Conservation (phyloP, 2,113 vertebrate species). For the Urocitellus parryii region DNA sequence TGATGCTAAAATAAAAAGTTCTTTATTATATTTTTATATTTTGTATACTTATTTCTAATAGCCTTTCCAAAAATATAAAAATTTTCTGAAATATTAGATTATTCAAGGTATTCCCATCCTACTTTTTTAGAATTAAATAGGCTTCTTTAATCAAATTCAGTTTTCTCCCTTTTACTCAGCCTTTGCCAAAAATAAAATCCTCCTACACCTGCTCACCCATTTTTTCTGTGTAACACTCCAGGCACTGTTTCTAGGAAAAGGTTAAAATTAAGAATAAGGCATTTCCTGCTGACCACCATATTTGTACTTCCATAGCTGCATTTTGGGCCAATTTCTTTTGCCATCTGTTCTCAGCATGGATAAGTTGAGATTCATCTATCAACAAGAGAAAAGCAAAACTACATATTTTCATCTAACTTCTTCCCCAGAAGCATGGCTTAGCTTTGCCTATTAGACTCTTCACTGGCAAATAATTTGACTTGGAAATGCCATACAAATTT, state of each 20-base stretch:
- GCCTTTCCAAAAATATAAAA: conserved; percentile 22
- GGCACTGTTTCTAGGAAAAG: conserved; percentile 77
- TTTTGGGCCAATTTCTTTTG: conserved; percentile 60
- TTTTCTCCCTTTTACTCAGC: conserved; percentile 42
- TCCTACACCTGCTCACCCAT: conserved; percentile 49
- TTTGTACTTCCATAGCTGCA: conserved; percentile 48
- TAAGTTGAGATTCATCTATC: conserved; percentile 23
- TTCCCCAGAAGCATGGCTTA: not conserved
- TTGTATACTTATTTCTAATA: conserved; percentile 43
- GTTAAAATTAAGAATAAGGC: conserved; percentile 61
- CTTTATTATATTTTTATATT: too few species aligned
- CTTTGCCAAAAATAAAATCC: conserved; percentile 56
- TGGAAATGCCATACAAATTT: not conserved
- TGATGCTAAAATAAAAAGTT: conserved; percentile 52
- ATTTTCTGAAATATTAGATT: conserved; percentile 61
- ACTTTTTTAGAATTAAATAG: conserved; percentile 58
- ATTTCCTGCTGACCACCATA: conserved; percentile 65
- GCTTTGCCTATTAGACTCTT: conserved; percentile 33
- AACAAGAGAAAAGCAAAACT: not conserved
- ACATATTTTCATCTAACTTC: conserved; percentile 9
- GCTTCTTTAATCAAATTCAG: not conserved
- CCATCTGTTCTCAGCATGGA: conserved; percentile 74
- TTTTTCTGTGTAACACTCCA: conserved; percentile 18
- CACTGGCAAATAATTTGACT: not conserved
- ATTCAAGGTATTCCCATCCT: conserved; percentile 22